Conservation (phyloP, 2,797 vertebrate genomes). For the Pempheris klunzingeri region DNA sequence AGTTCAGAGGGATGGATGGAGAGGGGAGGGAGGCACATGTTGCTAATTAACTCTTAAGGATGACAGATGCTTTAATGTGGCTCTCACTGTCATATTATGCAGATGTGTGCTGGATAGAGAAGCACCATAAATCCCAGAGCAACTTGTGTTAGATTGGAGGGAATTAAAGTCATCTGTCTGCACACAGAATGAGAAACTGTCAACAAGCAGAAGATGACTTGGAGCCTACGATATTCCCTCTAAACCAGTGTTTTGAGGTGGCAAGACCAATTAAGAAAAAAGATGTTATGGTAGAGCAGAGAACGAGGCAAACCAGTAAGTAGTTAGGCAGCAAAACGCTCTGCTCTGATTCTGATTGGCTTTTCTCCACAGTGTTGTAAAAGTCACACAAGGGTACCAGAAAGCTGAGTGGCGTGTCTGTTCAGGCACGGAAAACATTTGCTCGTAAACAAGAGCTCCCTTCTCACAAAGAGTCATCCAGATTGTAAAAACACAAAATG, state of each 20-base stretch:
- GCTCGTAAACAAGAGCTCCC: neutral
- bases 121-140: slow-evolving; percentile 55
- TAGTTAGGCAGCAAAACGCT: slow-evolving; percentile 15
- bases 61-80: slow-evolving; percentile 82
- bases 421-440: neutral
- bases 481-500: neutral
- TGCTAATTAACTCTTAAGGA: slow-evolving; percentile 75
- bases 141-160: slow-evolving; percentile 48
- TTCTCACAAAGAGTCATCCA: neutral
- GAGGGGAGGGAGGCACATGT: slow-evolving; percentile 61
- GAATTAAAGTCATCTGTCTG: slow-evolving; percentile 66
- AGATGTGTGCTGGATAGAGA: slow-evolving; percentile 65
- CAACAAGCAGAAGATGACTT: slow-evolving; percentile 63
- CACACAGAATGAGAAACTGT: slow-evolving; percentile 59
- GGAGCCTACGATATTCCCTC: slow-evolving; percentile 29
- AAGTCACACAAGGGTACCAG: neutral
- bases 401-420: neutral
- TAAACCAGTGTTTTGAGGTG: slow-evolving; percentile 64
- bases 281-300: slow-evolving; percentile 53
- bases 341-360: slow-evolving; percentile 17
- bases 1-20: slow-evolving; percentile 60
- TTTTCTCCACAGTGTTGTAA: slow-evolving; percentile 11
- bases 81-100: slow-evolving; percentile 67
- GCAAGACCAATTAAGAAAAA: slow-evolving; percentile 56
- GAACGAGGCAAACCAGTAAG: slow-evolving; percentile 42